These are phyloP conservation scores for Sinocyclocheilus maitianheensis DNA, from an alignment of 2,113 vertebrate species.

Conservation along the genomic window DNA sequence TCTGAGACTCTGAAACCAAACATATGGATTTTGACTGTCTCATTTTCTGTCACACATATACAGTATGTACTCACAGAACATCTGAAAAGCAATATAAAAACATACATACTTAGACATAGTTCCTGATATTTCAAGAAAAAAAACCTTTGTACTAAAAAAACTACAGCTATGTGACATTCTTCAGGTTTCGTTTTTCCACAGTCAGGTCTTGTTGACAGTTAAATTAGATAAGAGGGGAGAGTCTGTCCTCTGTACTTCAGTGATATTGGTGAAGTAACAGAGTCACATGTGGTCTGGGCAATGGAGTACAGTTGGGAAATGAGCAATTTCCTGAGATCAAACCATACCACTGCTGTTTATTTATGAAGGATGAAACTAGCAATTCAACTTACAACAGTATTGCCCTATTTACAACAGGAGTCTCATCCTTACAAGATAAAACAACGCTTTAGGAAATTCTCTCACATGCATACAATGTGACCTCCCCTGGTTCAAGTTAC, in stretches of 20 bases:
- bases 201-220: neutral
- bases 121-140: neutral
- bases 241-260: constrained; percentile 8
- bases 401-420: neutral
- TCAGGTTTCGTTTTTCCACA: constrained; percentile 3
- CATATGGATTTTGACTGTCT: constrained; percentile 1
- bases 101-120: neutral
- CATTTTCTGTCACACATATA: neutral
- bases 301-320: neutral
- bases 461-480: constrained; percentile 17
- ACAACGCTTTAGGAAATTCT: neutral
- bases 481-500: neutral
- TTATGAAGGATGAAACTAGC: neutral
- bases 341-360: constrained; percentile 2
- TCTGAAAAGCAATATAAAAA: neutral
- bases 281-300: constrained; percentile 3
- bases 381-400: neutral
- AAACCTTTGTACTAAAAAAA: neutral
- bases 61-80: neutral
- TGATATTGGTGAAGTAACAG: constrained; percentile 14
- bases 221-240: neutral
- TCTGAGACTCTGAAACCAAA: constrained; percentile 82
- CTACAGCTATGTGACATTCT: neutral
- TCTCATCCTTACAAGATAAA: neutral
- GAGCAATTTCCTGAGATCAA: constrained; percentile 21